phyloP scores from a whole-genome alignment of 1,140 invertebrate genomes.

The Calycopis cecrops region DNA sequence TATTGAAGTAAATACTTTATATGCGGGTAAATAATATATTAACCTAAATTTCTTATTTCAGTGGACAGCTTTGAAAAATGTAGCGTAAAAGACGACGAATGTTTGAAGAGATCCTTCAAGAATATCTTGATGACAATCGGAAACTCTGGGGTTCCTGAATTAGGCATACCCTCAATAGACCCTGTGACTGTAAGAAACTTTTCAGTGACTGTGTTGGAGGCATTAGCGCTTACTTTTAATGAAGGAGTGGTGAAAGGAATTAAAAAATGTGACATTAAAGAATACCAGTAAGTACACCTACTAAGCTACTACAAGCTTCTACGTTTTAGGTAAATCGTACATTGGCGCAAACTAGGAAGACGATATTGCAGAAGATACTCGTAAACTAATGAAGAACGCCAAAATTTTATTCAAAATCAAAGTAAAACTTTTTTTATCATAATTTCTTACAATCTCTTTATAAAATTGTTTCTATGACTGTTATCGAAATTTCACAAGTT shows the following conservation, averaged over 20 bases:
- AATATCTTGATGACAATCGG: slow-evolving; percentile 25
- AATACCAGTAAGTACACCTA: slow-evolving; percentile 35
- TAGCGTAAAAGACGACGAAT: slow-evolving; percentile 32
- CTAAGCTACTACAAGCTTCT: neutral
- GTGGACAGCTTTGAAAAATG: slow-evolving; percentile 44
- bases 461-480: no score
- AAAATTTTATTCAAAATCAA: neutral
- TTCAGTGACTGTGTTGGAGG: slow-evolving; percentile 27
- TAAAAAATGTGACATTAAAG: slow-evolving; percentile 37
- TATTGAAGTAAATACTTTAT: no score
- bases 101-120: slow-evolving; percentile 28
- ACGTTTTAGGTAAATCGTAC: neutral
- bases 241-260: slow-evolving; percentile 44
- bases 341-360: neutral
- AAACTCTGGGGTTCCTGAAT: slow-evolving; percentile 37
- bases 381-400: neutral
- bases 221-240: slow-evolving; percentile 29
- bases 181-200: slow-evolving; percentile 36
- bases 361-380: neutral
- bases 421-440: neutral
- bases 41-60: slow-evolving; percentile 29
- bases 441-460: neutral
- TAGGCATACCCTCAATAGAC: slow-evolving; percentile 41
- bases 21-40: neutral
- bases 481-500: no score